Percentiles rank a stretch among this genome's conserved stretches.
These are phyloP conservation scores for Lutra lutra DNA, from an alignment of 2,797 vertebrate species.

Conservation along the genomic window DNA sequence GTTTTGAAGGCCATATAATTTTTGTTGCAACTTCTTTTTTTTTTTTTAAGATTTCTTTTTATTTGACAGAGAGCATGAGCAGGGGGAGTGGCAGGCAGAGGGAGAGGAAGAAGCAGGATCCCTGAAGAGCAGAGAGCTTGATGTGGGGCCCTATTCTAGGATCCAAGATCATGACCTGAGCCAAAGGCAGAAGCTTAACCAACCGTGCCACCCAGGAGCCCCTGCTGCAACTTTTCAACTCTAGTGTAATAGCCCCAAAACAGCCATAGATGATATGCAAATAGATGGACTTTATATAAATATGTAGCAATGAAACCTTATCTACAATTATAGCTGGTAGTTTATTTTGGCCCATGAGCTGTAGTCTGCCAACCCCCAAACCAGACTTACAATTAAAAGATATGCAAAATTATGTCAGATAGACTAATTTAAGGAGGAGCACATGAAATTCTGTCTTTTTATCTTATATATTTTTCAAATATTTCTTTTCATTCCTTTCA, in stretches of 20 bases:
- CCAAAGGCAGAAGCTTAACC: background rate
- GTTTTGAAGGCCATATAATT: background rate
- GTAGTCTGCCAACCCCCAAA: background rate
- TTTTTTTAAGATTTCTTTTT: background rate
- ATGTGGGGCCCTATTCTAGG: background rate
- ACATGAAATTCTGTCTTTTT: background rate
- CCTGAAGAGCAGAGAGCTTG: background rate
- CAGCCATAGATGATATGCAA: background rate
- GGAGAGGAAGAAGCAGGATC: background rate
- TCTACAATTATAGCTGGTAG: background rate
- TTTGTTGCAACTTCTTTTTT: background rate
- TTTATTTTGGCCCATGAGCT: background rate
- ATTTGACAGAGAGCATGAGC: background rate
- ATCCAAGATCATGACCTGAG: background rate
- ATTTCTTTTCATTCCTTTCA: background rate
- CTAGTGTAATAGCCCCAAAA: background rate
- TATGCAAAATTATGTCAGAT: background rate
- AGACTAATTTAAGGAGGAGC: background rate
- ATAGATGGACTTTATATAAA: background rate
- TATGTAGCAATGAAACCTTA: background rate
- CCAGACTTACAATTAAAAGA: background rate
- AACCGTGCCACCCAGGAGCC: background rate
- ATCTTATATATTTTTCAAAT: background rate
- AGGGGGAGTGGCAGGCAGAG: background rate
- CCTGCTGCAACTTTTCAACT: background rate